phyloP scores from a whole-genome alignment of 2,888 invertebrate genomes.

The Gastrophysa polygoni region DNA sequence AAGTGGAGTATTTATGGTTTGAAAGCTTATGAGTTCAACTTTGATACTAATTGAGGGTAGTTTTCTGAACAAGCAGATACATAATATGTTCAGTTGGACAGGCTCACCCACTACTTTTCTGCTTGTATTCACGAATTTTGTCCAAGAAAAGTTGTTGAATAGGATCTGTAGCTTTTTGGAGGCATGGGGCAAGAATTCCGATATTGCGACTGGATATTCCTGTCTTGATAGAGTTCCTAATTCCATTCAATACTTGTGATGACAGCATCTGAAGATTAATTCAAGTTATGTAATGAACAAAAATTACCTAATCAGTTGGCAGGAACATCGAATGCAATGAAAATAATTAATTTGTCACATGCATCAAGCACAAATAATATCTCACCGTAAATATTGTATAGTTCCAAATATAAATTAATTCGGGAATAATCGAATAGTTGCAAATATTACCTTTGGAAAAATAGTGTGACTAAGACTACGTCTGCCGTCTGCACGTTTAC shows the following conservation, averaged over 20 bases:
- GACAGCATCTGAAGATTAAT: slow-evolving; percentile 52
- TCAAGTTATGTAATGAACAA: slow-evolving; percentile 21
- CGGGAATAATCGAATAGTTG: too few relatives aligned
- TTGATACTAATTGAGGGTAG: too few relatives aligned
- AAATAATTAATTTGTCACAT: not conserved
- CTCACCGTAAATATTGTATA: too few relatives aligned
- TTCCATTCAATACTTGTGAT: slow-evolving; percentile 48
- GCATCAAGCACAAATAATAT: too few relatives aligned
- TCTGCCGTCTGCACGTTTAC: too few relatives aligned
- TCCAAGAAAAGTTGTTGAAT: slow-evolving; percentile 93
- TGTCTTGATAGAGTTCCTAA: slow-evolving; percentile 47
- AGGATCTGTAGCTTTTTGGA: slow-evolving; percentile 81
- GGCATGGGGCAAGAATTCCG: slow-evolving; percentile 71
- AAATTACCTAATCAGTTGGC: not conserved
- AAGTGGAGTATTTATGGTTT: too few relatives aligned
- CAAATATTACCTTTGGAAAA: too few relatives aligned
- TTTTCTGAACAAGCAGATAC: too few relatives aligned
- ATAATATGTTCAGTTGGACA: too few relatives aligned
- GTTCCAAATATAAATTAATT: too few relatives aligned
- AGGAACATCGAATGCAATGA: not conserved
- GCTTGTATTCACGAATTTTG: slow-evolving; percentile 88
- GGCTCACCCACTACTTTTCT: slow-evolving; percentile 82
- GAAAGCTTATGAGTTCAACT: too few relatives aligned
- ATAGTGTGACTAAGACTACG: too few relatives aligned
- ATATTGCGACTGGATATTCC: slow-evolving; percentile 68